Base-by-base conservation (phyloP, 2,888 invertebrate genomes). In the Agriopis marginaria region DNA sequence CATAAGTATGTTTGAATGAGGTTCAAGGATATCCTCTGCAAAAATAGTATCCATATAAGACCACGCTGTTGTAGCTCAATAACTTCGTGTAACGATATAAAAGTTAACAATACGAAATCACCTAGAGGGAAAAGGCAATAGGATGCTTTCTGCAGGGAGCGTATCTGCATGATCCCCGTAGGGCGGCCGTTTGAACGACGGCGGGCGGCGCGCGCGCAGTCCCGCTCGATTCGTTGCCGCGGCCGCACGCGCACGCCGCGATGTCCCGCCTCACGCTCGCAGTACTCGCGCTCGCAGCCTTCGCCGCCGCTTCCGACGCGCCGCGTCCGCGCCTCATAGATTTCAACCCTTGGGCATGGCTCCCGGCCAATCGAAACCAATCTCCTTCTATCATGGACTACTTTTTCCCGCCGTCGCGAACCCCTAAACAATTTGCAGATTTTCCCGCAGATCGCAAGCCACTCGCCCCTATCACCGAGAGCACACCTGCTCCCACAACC, bases 341-440 rank as follows among this genome's bases (percentile, higher is more conserved):
- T 78, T 91, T 93, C 84, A 91, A 92, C 86, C 94, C 93, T 61
- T 93, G 93, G 91, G 90, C 93, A 85, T 93, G 93, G 92, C 86
- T 94, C 63, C 92, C 93, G 11, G 73, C 74, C 75, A 91, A 89
- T 76, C 82, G 89, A 65, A 92, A 91, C 78, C 84, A 87, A 77
- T 94, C 94, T 63, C 93, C 94, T 32, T 91, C 93, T 23, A 91
- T 94, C 73, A 93, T 94, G 91, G 94, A 94, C 79, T 94, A 94
- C 72, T 94, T 94, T 68, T 94, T 94, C 79, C 94, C 94, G 9
- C 92, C 94, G 3, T 94, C 94, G 74, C 86, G 94, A 71, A 94
- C 93, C n/a, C 93, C 94, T 11, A 94, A 94, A 83, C 92, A 94
- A 74, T 89, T 93, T 60, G 79, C 92, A 61, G 93, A 92, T 40